Evolutionary conservation across 2,888 invertebrate genomes (phyloP), one percentile per base, ranked within the genome.

Genomic region (Hyppa rectilinea): DNA sequence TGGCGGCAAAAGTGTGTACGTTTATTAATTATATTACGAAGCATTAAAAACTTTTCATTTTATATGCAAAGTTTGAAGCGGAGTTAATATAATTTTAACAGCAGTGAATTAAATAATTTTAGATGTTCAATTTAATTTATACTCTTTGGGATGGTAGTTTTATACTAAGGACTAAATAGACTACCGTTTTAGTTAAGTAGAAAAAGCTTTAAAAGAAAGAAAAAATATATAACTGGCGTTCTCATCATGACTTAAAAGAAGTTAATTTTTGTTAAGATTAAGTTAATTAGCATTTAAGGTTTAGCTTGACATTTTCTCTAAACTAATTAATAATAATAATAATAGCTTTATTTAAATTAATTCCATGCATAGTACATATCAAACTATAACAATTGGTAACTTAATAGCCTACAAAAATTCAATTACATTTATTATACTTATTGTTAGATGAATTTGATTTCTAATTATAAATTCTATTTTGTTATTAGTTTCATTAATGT

Each of bases 21-120:
- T 66, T 74, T 78, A 79, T 79, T 75, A 80, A 71, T 70, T 67
- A 75, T 56, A 67, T 62, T 65, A 55, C 50, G 36, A 29, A 31
- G 52, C 75, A 75, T 82, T 79, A 68, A 82, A 79, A 82, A 79
- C 67, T 82, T 82, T 75, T 55, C 50, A 38, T 65, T 83, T 80
- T 75, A 83, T 67, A 68, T 62, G 60, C 56, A 62, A 83, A 81
- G 68, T 80, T 79, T 73, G 66, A 45, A 82, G 60, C 78, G 78
- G 53, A 56, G 63, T 40, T 81, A 81, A 79, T 78, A 78, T 78
- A 78, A 81, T 81, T 79, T 81, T 68, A 79, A 81, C 40, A 68
- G 82, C 60, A 81, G 61, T 59, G 36, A 78, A 81, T 79, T 31
- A 79, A 78, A 78, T 79, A 65, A 79, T 65, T 78, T 79, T 68